Conservation (phyloP, 2,888 invertebrate species). For the Bedellia somnulentella region DNA sequence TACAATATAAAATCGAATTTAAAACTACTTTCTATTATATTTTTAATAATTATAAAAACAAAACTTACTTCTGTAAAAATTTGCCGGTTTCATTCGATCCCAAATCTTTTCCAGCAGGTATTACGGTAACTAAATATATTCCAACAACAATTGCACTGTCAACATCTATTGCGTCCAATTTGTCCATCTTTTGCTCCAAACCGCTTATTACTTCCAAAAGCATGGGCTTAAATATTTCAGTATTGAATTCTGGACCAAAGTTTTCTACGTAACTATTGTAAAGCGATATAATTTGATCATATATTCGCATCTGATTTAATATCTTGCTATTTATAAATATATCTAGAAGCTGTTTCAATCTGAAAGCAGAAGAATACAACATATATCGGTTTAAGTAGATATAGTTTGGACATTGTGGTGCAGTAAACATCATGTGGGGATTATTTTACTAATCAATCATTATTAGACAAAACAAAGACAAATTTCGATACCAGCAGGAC, state of each 20-base stretch:
- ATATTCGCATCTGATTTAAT: constrained; percentile 29
- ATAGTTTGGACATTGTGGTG: too few species aligned
- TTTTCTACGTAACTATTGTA: constrained; percentile 57
- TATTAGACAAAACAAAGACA: too few species aligned
- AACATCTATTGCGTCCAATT: constrained; percentile 48
- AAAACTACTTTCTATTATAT: too few species aligned
- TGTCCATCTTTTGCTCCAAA: constrained; percentile 65
- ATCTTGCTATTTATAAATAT: constrained; percentile 27
- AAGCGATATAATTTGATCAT: constrained; percentile 32
- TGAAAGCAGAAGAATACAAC: constrained; percentile 24
- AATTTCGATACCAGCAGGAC: too few species aligned
- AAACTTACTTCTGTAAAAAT: constrained; percentile 61
- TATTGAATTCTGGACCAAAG: constrained; percentile 67
- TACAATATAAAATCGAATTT: too few species aligned
- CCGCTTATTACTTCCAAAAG: constrained; percentile 60
- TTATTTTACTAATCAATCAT: too few species aligned
- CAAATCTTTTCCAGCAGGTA: constrained; percentile 50
- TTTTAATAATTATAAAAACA: too few species aligned
- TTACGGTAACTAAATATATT: constrained; percentile 61
- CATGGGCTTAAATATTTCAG: constrained; percentile 55
- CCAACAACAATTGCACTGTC: constrained; percentile 63
- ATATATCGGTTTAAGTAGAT: too few species aligned
- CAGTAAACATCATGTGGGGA: too few species aligned
- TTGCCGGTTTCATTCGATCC: constrained; percentile 38
- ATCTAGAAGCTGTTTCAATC: constrained; percentile 41